Evolutionary conservation across 2,113 vertebrate genomes (phyloP), one percentile per base, ranked within the genome.

Genomic region (Nothocercus julius): DNA sequence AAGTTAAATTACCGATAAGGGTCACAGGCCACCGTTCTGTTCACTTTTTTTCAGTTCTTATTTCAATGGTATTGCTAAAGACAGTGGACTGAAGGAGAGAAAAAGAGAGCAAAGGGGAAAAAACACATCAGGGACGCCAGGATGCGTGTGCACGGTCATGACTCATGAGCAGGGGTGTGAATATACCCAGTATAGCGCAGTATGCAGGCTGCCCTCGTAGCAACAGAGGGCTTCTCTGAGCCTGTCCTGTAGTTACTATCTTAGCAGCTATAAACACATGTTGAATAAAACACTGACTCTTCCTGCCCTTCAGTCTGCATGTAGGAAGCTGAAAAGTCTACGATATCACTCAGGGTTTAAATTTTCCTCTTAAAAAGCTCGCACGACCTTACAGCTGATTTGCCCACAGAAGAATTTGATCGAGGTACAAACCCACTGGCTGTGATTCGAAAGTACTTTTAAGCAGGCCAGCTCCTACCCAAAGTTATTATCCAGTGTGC

Each of bases 131-230:
- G 28, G 30, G 15, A 32, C 30, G 4, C 16, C 30, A 58, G 54
- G 16, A 18, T 19, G 28, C 16, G 5, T 32, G 54, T 58, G 54
- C 54, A 56, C 3, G 7, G 19, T 28, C 25, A 36, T 30, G 28
- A 49, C 20, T 49, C 27, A 30, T 17, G 17, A 18, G 34, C 25
- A 20, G 49, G 16, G 13, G 54, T 76, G 13, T 16, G 1, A 7
- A 8, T 1, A 9, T 9, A n/a, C 14, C 16, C 42, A 59, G 24
- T 24, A 34, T 0, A 77, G 16, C 7, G 24, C 5, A 1, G 0
- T 8, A 17, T 3, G 14, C 27, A 69, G 36, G 16, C 24, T 32
- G 16, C 19, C 56, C 28, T 34, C 68, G 6, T 0, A 0, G 17
- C 2, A 34, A 32, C 2, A 45, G 24, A 77, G 9, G n/a, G 10